Conservation (phyloP, 2,797 vertebrate genomes). For the Smutsia gigantea region DNA sequence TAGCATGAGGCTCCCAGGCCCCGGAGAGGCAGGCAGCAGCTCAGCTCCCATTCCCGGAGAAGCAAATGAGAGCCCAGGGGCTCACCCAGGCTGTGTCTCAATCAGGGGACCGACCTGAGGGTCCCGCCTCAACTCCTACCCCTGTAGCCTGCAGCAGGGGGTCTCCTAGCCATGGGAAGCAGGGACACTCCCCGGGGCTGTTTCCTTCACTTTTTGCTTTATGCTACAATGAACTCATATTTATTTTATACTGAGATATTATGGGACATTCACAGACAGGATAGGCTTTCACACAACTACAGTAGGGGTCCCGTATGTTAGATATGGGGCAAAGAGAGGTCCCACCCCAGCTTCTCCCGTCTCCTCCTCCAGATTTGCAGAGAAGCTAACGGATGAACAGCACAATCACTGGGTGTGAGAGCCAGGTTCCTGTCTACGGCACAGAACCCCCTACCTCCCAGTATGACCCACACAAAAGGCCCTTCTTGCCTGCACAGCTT, state of each 20-base stretch:
- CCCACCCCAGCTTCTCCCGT: too few species aligned
- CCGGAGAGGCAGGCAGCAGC: neutral
- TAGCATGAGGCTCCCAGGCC: neutral
- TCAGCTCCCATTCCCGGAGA: neutral
- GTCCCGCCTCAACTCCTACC: too few species aligned
- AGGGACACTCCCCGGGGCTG: neutral
- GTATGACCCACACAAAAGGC: neutral
- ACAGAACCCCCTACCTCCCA: neutral
- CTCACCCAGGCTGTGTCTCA: neutral
- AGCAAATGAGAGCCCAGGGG: too few species aligned
- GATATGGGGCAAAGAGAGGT: neutral
- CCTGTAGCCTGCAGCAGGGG: too few species aligned
- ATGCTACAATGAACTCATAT: neutral
- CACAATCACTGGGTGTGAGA: fast-evolving
- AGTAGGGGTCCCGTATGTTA: too few species aligned
- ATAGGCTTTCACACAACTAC: neutral
- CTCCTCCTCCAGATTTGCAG: neutral
- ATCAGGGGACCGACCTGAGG: neutral
- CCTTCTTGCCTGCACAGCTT: too few species aligned
- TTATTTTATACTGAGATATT: neutral
- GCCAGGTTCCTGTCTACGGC: neutral
- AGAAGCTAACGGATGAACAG: neutral
- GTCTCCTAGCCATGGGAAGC: neutral
- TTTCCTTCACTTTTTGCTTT: neutral
- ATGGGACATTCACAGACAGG: neutral